Percentiles rank a stretch among this genome's conserved stretches.
phyloP scores from a whole-genome alignment of 2,113 vertebrate genomes.

The Diadophis punctatus region DNA sequence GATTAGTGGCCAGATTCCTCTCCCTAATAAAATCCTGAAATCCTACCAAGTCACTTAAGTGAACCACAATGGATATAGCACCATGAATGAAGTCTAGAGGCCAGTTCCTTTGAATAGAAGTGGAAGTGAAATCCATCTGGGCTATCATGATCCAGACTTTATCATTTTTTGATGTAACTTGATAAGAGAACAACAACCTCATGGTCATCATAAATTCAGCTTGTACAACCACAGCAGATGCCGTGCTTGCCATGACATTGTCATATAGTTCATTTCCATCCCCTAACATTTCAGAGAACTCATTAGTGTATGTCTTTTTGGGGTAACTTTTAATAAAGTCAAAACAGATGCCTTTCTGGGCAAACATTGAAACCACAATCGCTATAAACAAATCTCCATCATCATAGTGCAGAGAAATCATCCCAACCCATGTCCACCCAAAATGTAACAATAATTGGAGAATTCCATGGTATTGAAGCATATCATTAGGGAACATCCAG shows the following conservation, averaged over 20 bases:
- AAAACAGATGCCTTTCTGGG: not conserved
- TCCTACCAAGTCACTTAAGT: not conserved
- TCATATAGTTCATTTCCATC: not conserved
- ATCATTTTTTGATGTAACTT: not conserved
- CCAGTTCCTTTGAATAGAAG: not conserved
- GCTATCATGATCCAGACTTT: not conserved
- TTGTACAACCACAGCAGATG: not conserved
- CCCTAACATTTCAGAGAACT: rapidly evolving
- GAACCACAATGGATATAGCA: not conserved
- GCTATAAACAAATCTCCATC: not conserved
- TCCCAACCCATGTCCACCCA: slow-evolving; percentile 18
- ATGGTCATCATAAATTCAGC: not conserved
- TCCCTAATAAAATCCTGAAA: not conserved
- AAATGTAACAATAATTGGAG: slow-evolving; percentile 15
- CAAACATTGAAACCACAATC: not conserved
- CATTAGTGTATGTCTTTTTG: not conserved
- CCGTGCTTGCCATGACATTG: not conserved
- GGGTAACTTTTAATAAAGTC: not conserved
- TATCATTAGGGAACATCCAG: not conserved
- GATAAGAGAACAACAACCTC: not conserved
- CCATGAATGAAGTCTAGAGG: not conserved
- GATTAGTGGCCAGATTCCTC: not conserved
- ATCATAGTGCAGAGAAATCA: not conserved
- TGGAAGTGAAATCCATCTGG: not conserved
- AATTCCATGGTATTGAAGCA: not conserved